phyloP scores from a whole-genome alignment of 1,140 invertebrate genomes.

The Himalopsyche phryganea region DNA sequence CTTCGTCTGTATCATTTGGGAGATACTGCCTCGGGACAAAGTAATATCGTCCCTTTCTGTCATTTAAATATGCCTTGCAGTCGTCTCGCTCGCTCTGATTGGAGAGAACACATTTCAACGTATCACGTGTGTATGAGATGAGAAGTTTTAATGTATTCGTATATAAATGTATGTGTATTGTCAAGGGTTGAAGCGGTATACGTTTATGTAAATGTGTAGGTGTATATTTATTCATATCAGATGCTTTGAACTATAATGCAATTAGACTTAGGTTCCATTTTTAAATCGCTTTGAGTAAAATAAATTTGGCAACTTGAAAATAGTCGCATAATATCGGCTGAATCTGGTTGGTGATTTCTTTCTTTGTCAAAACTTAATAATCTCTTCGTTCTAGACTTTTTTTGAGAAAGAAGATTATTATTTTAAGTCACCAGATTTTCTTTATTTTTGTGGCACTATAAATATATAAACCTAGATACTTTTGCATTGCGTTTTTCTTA shows the following conservation, averaged over 20 bases:
- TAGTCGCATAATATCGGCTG: too few species aligned
- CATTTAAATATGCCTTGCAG: neutral
- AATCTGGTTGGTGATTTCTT: too few species aligned
- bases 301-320: too few species aligned
- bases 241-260: neutral
- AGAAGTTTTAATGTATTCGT: neutral
- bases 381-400: too few species aligned
- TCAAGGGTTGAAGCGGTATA: neutral
- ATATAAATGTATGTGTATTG: neutral
- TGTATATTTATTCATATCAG: constrained; percentile 1
- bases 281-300: too few species aligned
- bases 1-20: neutral
- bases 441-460: too few species aligned
- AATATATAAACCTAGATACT: too few species aligned
- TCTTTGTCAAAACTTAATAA: too few species aligned
- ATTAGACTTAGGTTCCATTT: too few species aligned
- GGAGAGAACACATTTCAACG: constrained; percentile 8
- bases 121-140: constrained; percentile 1
- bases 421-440: too few species aligned
- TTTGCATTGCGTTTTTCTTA: too few species aligned
- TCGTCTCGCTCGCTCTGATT: constrained; percentile 6
- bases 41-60: neutral
- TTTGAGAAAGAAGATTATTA: too few species aligned
- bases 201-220: constrained; percentile 1
- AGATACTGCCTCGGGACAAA: neutral